phyloP scores from a whole-genome alignment of 2,797 vertebrate species.

The Sparidentex hasta region DNA sequence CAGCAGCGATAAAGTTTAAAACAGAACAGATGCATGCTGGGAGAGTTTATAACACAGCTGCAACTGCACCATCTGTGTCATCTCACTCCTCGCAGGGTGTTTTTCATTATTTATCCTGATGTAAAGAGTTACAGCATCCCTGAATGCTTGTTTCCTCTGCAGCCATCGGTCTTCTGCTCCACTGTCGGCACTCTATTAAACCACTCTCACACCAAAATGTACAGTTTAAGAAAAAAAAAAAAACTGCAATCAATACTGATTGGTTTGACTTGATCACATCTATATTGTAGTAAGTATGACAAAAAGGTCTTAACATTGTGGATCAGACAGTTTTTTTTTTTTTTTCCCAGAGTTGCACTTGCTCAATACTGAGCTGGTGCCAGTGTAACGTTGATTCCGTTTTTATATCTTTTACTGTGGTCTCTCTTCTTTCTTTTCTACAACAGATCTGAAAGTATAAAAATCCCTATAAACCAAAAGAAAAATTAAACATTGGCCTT shows the following conservation, averaged over 20 bases:
- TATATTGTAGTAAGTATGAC: no score
- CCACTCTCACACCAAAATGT: no score
- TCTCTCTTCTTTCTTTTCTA: no score
- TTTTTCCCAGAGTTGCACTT: no score
- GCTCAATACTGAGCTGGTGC: no score
- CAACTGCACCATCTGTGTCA: slow-evolving; percentile 62
- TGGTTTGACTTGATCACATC: no score
- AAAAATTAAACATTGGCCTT: not conserved
- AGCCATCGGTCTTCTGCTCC: not conserved
- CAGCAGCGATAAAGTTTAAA: slow-evolving; percentile 50
- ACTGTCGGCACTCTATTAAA: not conserved
- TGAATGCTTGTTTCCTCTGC: slow-evolving; percentile 22
- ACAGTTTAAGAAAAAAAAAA: no score
- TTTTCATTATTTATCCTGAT: slow-evolving; percentile 65
- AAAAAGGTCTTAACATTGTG: no score
- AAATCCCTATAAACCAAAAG: not conserved
- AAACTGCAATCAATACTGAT: no score
- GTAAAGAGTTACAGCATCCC: slow-evolving; percentile 40
- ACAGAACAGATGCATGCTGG: slow-evolving; percentile 71
- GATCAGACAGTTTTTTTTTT: no score
- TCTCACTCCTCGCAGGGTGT: slow-evolving; percentile 45
- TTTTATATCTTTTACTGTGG: no score
- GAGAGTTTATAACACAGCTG: slow-evolving; percentile 67
- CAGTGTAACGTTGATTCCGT: no score
- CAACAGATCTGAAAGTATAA: not conserved